Evolutionary conservation across 2,113 vertebrate species (phyloP).

Genomic region (Ctenomys sociabilis): DNA sequence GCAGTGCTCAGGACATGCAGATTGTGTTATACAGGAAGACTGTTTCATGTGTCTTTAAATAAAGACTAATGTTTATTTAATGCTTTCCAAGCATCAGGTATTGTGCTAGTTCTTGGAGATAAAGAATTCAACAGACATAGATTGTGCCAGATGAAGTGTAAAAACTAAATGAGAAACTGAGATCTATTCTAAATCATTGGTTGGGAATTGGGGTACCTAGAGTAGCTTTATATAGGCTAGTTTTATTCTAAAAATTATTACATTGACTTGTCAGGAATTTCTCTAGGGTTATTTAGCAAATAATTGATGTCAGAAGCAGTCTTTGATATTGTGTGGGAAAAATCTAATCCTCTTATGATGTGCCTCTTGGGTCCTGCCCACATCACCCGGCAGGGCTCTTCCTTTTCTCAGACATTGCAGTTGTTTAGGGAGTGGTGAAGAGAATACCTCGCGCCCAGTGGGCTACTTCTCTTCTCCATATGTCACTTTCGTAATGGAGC

Average conservation of each 20-base stretch:
- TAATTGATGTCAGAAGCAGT: slow-evolving; percentile 35
- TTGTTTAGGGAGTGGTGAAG: slow-evolving; percentile 46
- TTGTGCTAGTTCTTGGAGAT: neutral
- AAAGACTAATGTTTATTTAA: neutral
- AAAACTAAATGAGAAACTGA: neutral
- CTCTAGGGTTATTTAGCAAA: slow-evolving; percentile 60
- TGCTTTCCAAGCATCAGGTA: neutral
- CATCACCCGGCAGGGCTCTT: neutral
- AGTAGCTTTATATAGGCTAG: neutral
- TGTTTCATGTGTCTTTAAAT: neutral
- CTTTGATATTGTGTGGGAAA: neutral
- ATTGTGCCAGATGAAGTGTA: neutral
- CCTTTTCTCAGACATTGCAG: neutral
- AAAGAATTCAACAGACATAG: neutral
- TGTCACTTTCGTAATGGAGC: slow-evolving; percentile 81
- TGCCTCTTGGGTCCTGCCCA: slow-evolving; percentile 3
- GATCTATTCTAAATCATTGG: neutral
- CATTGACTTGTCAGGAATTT: slow-evolving; percentile 55
- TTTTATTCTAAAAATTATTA: slow-evolving; percentile 19
- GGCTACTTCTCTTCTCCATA: slow-evolving; percentile 60
- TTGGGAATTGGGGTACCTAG: neutral
- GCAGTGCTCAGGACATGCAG: accelerated
- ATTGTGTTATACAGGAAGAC: neutral
- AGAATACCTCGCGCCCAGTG: slow-evolving; percentile 59
- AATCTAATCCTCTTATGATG: slow-evolving; percentile 47